A percentile compares a stretch with the other conserved stretches of the same genome.
These are phyloP conservation scores for Doryteuthis pealeii DNA, from an alignment of 1,140 invertebrate genomes.

Conservation along the genomic window DNA sequence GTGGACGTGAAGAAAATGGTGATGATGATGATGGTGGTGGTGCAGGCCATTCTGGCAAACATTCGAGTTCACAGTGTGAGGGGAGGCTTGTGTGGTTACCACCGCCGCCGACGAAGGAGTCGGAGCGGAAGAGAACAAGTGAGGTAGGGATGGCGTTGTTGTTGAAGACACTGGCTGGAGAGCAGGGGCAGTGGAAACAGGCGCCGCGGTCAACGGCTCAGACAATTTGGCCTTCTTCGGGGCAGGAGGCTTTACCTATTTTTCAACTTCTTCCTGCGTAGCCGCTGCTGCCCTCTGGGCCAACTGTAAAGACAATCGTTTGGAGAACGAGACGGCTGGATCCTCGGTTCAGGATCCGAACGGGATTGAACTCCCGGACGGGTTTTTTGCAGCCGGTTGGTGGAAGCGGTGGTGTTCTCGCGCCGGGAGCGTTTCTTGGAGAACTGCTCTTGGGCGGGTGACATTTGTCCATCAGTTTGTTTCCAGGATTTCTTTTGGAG, in stretches of 20 bases:
- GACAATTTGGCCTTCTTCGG: not conserved
- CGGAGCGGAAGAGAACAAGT: not conserved
- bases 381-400: not conserved
- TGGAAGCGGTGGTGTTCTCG: not conserved
- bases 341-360: not conserved
- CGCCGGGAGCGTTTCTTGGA: not conserved
- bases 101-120: too few species aligned
- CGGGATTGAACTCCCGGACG: not conserved
- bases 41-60: too few species aligned
- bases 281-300: not conserved
- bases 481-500: not conserved
- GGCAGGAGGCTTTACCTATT: not conserved
- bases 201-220: not conserved
- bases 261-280: not conserved
- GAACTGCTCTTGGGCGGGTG: not conserved
- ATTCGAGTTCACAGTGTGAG: too few species aligned
- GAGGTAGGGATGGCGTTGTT: not conserved
- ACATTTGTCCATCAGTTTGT: not conserved
- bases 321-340: not conserved
- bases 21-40: too few species aligned
- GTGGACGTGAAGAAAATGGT: too few species aligned
- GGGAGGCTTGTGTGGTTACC: too few species aligned
- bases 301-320: not conserved
- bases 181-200: not conserved
- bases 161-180: not conserved